Conservation (phyloP, 92 coral and sea anemone genomes). For the Zoanthus solanderi region DNA sequence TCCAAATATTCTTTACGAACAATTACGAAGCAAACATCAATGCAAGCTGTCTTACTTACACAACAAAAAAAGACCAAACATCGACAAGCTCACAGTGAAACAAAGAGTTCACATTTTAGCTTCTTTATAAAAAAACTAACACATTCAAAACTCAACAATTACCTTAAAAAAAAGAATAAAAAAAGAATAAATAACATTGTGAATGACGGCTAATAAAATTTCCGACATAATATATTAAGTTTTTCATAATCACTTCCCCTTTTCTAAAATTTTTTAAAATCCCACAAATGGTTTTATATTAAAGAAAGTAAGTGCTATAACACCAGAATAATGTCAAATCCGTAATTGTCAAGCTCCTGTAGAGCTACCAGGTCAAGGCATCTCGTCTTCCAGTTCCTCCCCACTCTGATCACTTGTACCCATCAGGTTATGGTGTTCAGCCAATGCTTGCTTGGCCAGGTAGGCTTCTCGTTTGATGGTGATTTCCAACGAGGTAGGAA, state of each 20-base stretch:
- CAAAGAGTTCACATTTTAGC: background rate
- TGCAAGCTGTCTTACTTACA: too few species aligned
- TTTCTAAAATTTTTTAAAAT: background rate
- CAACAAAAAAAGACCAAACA: background rate
- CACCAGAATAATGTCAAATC: background rate
- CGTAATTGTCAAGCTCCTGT: background rate
- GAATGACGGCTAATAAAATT: background rate
- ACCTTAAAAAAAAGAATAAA: background rate
- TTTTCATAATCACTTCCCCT: background rate
- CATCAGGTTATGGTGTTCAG: conserved; percentile 90
- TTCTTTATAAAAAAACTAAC: background rate
- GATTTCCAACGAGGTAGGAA: conserved; percentile 88
- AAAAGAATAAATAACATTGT: background rate
- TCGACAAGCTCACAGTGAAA: background rate
- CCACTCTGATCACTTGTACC: conserved; percentile 69
- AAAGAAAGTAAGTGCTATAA: background rate
- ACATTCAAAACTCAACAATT: background rate
- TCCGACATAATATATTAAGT: background rate
- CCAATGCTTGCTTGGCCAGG: conserved; percentile 90
- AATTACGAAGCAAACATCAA: too few species aligned
- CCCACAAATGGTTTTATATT: background rate
- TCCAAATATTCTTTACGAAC: background rate
- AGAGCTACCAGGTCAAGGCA: conserved; percentile 13
- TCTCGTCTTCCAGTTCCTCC: conserved; percentile 36
- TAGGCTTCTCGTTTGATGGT: conserved; percentile 90